Conservation (phyloP, 2,888 invertebrate genomes). For the Ecliptopera silaceata region DNA sequence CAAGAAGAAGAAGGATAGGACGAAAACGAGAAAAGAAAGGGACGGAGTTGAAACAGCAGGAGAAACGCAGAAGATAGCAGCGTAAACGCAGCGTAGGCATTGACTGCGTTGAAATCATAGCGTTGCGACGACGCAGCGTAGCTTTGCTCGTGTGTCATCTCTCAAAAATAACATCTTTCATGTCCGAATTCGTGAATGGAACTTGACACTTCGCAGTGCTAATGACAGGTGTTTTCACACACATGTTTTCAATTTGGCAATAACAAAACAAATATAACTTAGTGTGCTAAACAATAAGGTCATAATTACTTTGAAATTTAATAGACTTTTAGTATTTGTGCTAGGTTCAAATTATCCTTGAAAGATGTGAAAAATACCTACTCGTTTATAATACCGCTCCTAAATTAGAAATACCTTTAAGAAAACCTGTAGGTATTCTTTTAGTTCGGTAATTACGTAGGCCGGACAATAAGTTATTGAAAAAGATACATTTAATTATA, state of each 20-base stretch:
- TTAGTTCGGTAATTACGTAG: slow-evolving; percentile 28
- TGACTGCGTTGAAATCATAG: no score
- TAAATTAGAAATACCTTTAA: slow-evolving; percentile 24
- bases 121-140: no score
- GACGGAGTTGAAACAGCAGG: no score
- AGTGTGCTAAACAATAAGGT: neutral
- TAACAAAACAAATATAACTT: neutral
- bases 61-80: no score
- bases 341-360: slow-evolving; percentile 45
- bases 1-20: no score
- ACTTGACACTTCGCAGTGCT: slow-evolving; percentile 38
- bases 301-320: neutral
- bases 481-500: no score
- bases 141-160: no score
- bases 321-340: neutral
- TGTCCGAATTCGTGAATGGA: slow-evolving; percentile 28
- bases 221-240: slow-evolving; percentile 24
- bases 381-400: slow-evolving; percentile 26
- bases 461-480: slow-evolving; percentile 12
- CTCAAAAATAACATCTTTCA: slow-evolving; percentile 10
- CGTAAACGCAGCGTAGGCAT: no score
- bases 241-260: slow-evolving; percentile 2
- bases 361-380: slow-evolving; percentile 51
- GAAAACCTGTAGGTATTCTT: no score
- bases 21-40: no score